Base-by-base conservation (phyloP, 2,113 vertebrate genomes). In the Triplophysa siluroides region DNA sequence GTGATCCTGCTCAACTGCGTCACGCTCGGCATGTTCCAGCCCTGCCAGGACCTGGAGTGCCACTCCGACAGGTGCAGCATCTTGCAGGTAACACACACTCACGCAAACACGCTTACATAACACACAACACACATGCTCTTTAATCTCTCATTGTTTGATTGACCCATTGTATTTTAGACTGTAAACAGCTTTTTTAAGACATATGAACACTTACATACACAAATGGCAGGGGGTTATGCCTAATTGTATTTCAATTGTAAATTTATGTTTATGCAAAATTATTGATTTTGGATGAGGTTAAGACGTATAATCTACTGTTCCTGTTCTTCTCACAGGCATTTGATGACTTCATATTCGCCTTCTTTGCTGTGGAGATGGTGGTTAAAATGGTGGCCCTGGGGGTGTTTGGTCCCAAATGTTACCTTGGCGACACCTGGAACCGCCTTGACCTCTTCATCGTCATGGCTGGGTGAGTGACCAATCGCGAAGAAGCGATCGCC, bases 1-100 rank as follows among this genome's bases (percentile, higher is more conserved):
- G 97, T 97, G 83, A 99, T 99, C 90, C 92, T 99, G 88, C 93
- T 99, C 83, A 99, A 99, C 91, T 99, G 97, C 8, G 96, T 98
- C 89, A 99, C 97, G 62, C 91, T 99, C 10, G 97, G 97, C 73
- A 98, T 99, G 97, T 99, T 98, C 91, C 97, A 96, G 91, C 97
- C 97, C 61, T 99, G 97, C 0, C 96, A 93, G 84, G 96, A 98
- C 73, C 93, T 96, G 58, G 92, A 93, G 26, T 96, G 95, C 88
- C 87, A 85, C 81, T 94, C 94, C 0, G 94, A 95, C 77, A 92
- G 94, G 67, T 96, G 95, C 89, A 92, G 87, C 89, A 93, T 95
- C 83, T 90, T 96, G 81, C 91, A 96, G 95, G 95, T 96, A 54
- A 67, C 24, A 73, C 64, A 60, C 66, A 29, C 63, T 45, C 2